Conservation (phyloP, 2,113 vertebrate species). For the Cebidichthys violaceus region DNA sequence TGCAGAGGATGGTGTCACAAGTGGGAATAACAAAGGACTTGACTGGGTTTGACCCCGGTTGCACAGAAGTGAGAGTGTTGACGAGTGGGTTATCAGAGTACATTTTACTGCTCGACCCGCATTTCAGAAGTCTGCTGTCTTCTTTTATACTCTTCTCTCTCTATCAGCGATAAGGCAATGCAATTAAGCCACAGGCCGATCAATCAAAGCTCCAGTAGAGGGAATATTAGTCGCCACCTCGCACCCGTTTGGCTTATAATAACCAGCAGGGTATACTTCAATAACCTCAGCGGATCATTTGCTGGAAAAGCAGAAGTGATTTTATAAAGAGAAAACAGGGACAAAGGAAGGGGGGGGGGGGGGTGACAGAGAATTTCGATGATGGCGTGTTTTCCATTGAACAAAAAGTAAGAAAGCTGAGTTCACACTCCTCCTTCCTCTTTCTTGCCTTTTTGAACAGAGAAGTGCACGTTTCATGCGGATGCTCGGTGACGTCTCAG, state of each 20-base stretch:
- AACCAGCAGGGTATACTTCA: constrained; percentile 50
- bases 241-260: constrained; percentile 7
- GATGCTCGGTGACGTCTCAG: constrained; percentile 64
- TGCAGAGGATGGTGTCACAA: constrained; percentile 1
- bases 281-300: constrained; percentile 50
- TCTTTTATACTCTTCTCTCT: background rate
- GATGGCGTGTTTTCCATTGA: constrained; percentile 70
- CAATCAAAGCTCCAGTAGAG: constrained; percentile 54
- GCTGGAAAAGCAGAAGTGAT: constrained; percentile 68
- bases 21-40: background rate
- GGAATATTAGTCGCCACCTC: constrained; percentile 10
- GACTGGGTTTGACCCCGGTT: constrained; percentile 1
- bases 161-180: background rate
- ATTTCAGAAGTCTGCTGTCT: background rate
- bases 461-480: constrained; percentile 71
- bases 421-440: constrained; percentile 77
- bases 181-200: constrained; percentile 42
- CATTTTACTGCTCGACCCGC: background rate
- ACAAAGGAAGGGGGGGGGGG: constrained; percentile 17
- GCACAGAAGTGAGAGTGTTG: constrained; percentile 31
- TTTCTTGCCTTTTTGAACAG: constrained; percentile 64
- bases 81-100: constrained; percentile 1
- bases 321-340: constrained; percentile 53
- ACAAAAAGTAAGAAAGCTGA: constrained; percentile 74
- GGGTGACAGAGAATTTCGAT: constrained; percentile 45